A percentile compares a stretch with the other conserved stretches of the same genome.
phyloP scores from a whole-genome alignment of 2,113 vertebrate genomes.

The Chitala chitala region DNA sequence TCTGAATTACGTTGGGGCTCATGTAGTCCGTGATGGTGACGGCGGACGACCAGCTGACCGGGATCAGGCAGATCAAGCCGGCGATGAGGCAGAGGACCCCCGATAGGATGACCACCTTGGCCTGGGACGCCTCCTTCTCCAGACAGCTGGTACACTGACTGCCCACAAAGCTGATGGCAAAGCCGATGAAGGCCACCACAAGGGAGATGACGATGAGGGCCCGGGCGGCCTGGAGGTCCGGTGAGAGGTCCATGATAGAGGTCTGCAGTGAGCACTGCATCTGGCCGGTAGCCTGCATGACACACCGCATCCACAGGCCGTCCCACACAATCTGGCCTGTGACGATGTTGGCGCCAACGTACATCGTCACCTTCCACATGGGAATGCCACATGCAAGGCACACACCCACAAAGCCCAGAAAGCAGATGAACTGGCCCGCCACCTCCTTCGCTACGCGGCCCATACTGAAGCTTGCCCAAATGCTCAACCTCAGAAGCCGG shows the following conservation, averaged over 20 bases:
- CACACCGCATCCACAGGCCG: constrained; percentile 93
- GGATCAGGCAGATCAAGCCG: constrained; percentile 54
- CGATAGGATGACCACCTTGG: constrained; percentile 51
- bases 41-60: constrained; percentile 60
- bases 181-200: constrained; percentile 50
- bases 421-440: constrained; percentile 72
- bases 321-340: constrained; percentile 76
- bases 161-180: constrained; percentile 54
- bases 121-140: constrained; percentile 43
- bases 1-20: constrained; percentile 40
- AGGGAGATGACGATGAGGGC: constrained; percentile 64
- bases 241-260: constrained; percentile 66
- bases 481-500: not conserved
- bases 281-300: constrained; percentile 91
- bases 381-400: constrained; percentile 74
- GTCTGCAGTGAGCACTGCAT: constrained; percentile 79
- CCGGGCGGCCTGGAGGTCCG: constrained; percentile 78
- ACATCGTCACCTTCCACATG: constrained; percentile 83
- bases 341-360: constrained; percentile 78
- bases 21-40: constrained; percentile 58
- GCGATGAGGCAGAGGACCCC: constrained; percentile 53
- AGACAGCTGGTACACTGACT: constrained; percentile 58
- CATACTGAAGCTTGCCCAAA: constrained; percentile 47
- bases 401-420: constrained; percentile 73
- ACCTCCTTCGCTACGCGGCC: constrained; percentile 63